phyloP scores from a whole-genome alignment of 2,113 vertebrate species.

The Oriolus oriolus region DNA sequence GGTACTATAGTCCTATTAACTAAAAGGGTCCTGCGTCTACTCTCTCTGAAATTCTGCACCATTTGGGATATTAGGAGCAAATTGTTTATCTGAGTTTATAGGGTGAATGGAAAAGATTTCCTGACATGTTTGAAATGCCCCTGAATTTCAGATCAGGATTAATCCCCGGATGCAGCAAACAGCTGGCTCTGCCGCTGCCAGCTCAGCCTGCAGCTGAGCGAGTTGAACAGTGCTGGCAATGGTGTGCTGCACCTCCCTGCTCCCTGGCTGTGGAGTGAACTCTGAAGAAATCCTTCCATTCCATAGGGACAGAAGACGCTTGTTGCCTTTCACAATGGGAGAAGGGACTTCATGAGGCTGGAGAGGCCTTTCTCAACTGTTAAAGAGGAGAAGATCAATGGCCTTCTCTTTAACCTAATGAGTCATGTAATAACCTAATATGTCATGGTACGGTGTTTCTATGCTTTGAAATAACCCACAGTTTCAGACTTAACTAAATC shows the following conservation, averaged over 20 bases:
- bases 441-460: not conserved
- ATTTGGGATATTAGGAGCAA: not conserved
- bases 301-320: not conserved
- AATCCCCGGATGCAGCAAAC: not conserved
- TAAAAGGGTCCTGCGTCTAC: not conserved
- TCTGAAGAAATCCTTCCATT: not conserved
- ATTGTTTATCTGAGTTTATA: not conserved
- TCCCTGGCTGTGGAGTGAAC: not conserved
- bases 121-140: not conserved
- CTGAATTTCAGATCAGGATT: not conserved
- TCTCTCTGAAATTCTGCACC: not conserved
- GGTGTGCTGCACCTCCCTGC: accelerated
- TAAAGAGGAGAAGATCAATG: not conserved
- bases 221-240: accelerated
- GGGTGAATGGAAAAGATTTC: not conserved
- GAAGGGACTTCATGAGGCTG: not conserved
- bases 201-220: not conserved
- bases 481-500: not conserved
- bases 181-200: not conserved
- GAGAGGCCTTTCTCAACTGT: not conserved
- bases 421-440: not conserved
- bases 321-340: not conserved
- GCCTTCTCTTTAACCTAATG: not conserved
- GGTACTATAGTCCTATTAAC: not conserved
- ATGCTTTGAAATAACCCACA: not conserved